Evolutionary conservation across 2,888 invertebrate genomes (phyloP).

Genomic region (Nesidiocoris tenuis): DNA sequence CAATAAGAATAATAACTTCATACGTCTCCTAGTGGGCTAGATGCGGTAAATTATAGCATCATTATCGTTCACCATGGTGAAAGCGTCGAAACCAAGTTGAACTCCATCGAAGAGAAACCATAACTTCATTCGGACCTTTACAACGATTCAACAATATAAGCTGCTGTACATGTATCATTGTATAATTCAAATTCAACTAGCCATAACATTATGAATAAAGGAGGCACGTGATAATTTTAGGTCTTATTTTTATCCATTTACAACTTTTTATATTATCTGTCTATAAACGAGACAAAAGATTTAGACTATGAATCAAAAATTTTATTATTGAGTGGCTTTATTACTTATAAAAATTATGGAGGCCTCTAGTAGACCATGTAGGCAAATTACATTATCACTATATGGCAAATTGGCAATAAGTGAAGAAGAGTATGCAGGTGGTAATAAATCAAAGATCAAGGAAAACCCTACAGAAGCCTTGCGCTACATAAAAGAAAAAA

Average conservation of each 20-base stretch:
- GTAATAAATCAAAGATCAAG: neutral
- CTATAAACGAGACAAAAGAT: neutral
- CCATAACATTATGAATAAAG: conserved; percentile 28
- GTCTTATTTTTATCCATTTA: conserved; percentile 13
- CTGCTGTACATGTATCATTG: neutral
- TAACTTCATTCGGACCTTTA: neutral
- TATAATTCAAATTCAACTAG: conserved; percentile 2
- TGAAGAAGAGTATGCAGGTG: neutral
- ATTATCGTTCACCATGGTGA: neutral
- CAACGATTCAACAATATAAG: neutral
- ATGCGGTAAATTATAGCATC: neutral
- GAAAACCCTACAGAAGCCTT: neutral
- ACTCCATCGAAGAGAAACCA: neutral
- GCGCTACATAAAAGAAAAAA: no score
- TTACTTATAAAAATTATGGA: conserved; percentile 30
- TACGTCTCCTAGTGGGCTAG: neutral
- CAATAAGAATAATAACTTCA: neutral
- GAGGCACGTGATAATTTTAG: conserved; percentile 32
- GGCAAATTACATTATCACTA: conserved; percentile 37
- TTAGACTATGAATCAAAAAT: neutral
- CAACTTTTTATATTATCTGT: neutral
- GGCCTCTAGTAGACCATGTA: conserved; percentile 32
- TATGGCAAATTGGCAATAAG: conserved; percentile 21
- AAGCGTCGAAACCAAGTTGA: neutral
- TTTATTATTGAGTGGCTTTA: conserved; percentile 23